Evolutionary conservation across 2,113 vertebrate species (phyloP).

Genomic region (Hippolais icterina): DNA sequence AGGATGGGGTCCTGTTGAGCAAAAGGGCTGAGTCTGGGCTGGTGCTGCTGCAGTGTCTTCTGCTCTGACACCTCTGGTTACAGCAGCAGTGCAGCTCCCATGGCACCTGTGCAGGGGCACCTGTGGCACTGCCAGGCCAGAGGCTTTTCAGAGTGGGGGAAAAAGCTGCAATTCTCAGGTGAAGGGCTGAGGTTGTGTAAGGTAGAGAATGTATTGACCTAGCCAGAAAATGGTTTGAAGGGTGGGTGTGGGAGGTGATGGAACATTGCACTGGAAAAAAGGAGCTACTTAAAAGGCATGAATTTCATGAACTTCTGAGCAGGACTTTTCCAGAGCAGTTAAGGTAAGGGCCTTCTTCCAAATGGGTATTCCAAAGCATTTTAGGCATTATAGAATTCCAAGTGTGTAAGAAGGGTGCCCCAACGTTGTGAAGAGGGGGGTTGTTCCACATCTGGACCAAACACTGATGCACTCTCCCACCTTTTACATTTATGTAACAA

Average conservation of each 20-base stretch:
- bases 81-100: not conserved
- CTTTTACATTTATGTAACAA: not conserved
- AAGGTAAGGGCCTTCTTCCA: too few relatives aligned
- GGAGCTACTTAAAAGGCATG: rapidly evolving
- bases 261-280: rapidly evolving
- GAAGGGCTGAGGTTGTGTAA: not conserved
- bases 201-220: too few relatives aligned
- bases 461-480: rapidly evolving
- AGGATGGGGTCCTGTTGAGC: too few relatives aligned
- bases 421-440: rapidly evolving
- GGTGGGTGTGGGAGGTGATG: too few relatives aligned
- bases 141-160: rapidly evolving
- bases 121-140: rapidly evolving
- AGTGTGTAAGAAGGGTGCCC: not conserved
- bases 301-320: not conserved
- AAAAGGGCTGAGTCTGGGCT: rapidly evolving
- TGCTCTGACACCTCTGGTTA: rapidly evolving
- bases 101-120: not conserved
- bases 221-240: not conserved
- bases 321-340: not conserved
- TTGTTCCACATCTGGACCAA: rapidly evolving
- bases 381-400: rapidly evolving
- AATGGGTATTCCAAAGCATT: rapidly evolving
- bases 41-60: not conserved
- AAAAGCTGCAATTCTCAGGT: not conserved